A percentile compares a stretch with the other conserved stretches of the same genome.
These are phyloP conservation scores for Oostethus manadensis DNA, from an alignment of 2,113 vertebrate genomes.

Conservation along the genomic window DNA sequence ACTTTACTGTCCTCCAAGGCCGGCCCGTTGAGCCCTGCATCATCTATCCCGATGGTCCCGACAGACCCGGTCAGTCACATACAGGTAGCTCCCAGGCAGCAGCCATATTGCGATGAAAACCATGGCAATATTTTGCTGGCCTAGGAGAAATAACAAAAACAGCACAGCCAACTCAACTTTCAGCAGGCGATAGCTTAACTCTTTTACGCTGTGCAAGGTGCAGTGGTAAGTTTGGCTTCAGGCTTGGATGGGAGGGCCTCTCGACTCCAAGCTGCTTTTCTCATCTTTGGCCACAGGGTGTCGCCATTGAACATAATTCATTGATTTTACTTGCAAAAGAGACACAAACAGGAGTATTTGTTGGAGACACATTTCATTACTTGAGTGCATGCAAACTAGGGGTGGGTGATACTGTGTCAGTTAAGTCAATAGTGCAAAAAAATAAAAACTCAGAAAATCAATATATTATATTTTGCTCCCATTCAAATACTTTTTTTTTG, in stretches of 20 bases:
- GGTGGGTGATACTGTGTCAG: too few species aligned
- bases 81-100: slow-evolving; percentile 41
- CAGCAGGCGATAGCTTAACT: slow-evolving; percentile 20
- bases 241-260: slow-evolving; percentile 43
- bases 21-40: slow-evolving; percentile 34
- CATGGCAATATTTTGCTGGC: slow-evolving; percentile 32
- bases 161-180: slow-evolving; percentile 30
- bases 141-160: slow-evolving; percentile 9
- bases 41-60: slow-evolving; percentile 26
- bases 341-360: neutral
- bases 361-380: neutral
- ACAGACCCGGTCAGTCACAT: slow-evolving; percentile 34
- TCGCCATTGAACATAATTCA: slow-evolving; percentile 31
- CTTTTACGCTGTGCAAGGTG: slow-evolving; percentile 49
- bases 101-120: slow-evolving; percentile 35
- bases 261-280: slow-evolving; percentile 51
- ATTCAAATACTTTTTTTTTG: too few species aligned
- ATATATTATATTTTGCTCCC: too few species aligned
- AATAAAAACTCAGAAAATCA: too few species aligned
- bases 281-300: slow-evolving; percentile 47
- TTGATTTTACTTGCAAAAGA: slow-evolving; percentile 37
- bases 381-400: too few species aligned
- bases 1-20: slow-evolving; percentile 62
- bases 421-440: too few species aligned
- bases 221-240: slow-evolving; percentile 47